Evolutionary conservation across 2,797 vertebrate genomes (phyloP).

Genomic region (Chromobotia macracanthus): DNA sequence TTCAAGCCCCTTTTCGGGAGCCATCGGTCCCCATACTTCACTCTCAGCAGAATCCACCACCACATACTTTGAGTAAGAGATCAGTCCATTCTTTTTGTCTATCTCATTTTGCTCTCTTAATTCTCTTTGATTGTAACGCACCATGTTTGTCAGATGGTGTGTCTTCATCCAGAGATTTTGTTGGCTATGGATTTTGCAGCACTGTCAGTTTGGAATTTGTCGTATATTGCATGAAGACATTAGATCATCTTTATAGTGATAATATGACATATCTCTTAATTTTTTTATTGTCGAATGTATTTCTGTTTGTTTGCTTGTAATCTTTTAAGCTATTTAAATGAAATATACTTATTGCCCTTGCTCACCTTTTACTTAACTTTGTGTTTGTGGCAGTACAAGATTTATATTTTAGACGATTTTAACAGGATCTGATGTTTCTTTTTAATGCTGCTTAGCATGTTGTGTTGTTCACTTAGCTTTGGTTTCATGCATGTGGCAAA

Average conservation of each 20-base stretch:
- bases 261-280: neutral
- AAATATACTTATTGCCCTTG: neutral
- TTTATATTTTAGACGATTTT: too few relatives aligned
- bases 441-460: neutral
- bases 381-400: too few relatives aligned
- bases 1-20: conserved; percentile 60
- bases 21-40: conserved; percentile 73
- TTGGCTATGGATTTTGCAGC: neutral
- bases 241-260: conserved; percentile 1
- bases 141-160: conserved; percentile 52
- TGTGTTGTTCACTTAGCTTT: conserved; percentile 6
- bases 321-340: neutral
- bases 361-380: too few relatives aligned
- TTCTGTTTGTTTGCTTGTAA: conserved; percentile 28
- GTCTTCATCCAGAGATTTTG: conserved; percentile 42
- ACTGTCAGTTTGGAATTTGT: conserved; percentile 12
- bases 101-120: conserved; percentile 35
- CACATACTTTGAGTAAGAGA: conserved; percentile 78
- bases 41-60: conserved; percentile 74
- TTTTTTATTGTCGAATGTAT: neutral
- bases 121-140: conserved; percentile 57
- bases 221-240: conserved; percentile 25
- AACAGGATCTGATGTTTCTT: too few relatives aligned
- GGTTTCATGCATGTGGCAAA: conserved; percentile 21
- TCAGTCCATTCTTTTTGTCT: conserved; percentile 57